phyloP scores from a whole-genome alignment of 2,888 invertebrate genomes.

The Spialia ferax region DNA sequence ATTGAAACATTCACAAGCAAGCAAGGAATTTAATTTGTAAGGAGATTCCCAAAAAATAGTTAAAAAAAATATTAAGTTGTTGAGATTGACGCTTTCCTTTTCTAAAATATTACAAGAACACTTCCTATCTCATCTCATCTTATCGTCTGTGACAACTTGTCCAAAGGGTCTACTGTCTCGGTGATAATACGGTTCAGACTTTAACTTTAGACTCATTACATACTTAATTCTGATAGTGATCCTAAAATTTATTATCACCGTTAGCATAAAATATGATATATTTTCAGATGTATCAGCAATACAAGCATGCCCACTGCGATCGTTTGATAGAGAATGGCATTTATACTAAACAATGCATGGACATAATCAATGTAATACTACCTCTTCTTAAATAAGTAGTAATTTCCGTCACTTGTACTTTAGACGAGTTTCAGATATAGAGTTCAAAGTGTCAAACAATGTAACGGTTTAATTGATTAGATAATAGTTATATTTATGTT shows the following conservation, averaged over 20 bases:
- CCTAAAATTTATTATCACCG: neutral
- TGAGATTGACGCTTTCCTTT: too few species aligned
- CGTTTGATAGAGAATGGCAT: constrained; percentile 64
- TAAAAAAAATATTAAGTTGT: too few species aligned
- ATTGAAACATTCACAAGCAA: too few species aligned
- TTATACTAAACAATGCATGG: constrained; percentile 72
- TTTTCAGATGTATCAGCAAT: constrained; percentile 77
- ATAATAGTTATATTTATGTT: constrained; percentile 18
- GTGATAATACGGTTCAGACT: too few species aligned
- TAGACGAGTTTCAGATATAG: constrained; percentile 28
- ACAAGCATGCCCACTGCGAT: constrained; percentile 80
- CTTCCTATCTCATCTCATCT: too few species aligned
- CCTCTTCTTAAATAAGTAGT: constrained; percentile 26
- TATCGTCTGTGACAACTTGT: too few species aligned
- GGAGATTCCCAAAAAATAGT: too few species aligned
- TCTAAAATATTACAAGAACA: too few species aligned
- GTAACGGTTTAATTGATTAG: constrained; percentile 20
- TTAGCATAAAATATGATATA: neutral
- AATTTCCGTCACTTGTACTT: constrained; percentile 15
- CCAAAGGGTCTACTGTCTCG: too few species aligned
- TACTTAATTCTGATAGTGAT: too few species aligned
- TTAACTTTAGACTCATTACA: too few species aligned
- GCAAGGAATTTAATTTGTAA: too few species aligned
- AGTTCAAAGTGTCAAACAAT: constrained; percentile 27
- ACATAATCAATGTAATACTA: constrained; percentile 67